Evolutionary conservation across 2,888 invertebrate genomes (phyloP).

Genomic region (Itoplectis maculator): DNA sequence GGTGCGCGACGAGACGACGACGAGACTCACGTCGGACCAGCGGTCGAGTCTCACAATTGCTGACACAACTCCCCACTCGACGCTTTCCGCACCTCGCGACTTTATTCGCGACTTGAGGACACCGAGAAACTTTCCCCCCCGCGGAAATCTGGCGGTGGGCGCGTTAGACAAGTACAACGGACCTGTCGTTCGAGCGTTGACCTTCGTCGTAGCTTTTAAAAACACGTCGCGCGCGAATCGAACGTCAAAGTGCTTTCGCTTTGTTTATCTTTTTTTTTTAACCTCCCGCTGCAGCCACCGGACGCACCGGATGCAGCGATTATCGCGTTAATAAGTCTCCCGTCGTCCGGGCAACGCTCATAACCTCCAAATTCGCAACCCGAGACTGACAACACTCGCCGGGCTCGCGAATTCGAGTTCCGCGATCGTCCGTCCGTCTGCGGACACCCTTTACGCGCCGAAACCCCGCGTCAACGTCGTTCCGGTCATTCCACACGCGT

Average conservation of each 20-base stretch:
- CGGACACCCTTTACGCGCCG: background rate
- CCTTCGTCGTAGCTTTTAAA: background rate
- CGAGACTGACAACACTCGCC: background rate
- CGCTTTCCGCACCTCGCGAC: too few species aligned
- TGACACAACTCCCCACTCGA: background rate
- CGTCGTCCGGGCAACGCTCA: conserved; percentile 10
- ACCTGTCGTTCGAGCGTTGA: background rate
- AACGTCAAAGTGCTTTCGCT: too few species aligned
- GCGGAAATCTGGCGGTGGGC: background rate
- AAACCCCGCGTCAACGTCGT: background rate
- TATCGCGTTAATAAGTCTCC: background rate
- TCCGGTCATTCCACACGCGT: background rate
- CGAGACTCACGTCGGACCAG: background rate
- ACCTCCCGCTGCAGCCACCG: background rate
- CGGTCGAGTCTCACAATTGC: too few species aligned
- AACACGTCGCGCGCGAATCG: background rate
- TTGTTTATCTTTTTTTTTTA: too few species aligned
- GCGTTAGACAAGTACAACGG: background rate
- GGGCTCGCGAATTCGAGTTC: background rate
- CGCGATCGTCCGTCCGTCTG: background rate
- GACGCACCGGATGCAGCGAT: background rate
- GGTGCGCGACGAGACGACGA: background rate
- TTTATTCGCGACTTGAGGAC: background rate
- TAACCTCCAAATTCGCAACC: background rate
- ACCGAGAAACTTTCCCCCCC: background rate